Conservation (phyloP, 2,797 vertebrate genomes). For the Florisuga fusca region DNA sequence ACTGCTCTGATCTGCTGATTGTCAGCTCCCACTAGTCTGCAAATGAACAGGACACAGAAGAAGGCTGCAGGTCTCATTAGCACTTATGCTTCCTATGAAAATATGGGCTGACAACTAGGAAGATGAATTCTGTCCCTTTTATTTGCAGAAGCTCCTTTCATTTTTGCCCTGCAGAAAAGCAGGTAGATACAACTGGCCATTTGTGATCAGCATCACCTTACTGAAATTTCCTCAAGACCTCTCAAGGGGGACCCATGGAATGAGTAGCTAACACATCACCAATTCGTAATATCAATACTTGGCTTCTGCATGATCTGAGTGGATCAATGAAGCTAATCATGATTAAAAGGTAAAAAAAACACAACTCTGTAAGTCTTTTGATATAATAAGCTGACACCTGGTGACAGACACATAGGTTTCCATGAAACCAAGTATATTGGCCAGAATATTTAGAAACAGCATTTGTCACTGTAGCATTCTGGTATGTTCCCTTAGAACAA, state of each 20-base stretch:
- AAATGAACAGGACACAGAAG: neutral
- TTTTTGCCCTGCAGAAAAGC: neutral
- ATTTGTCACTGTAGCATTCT: neutral
- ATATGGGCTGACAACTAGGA: neutral
- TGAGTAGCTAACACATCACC: neutral
- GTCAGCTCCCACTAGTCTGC: neutral
- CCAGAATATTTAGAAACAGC: neutral
- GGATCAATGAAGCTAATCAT: neutral
- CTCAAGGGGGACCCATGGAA: neutral
- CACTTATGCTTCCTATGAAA: neutral
- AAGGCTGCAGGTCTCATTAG: rapidly evolving
- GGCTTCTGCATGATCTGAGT: neutral
- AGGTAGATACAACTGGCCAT: neutral
- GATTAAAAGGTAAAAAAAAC: neutral
- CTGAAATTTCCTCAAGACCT: neutral
- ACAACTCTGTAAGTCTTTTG: neutral
- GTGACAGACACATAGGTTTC: neutral
- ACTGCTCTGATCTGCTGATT: neutral
- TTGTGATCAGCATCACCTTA: neutral
- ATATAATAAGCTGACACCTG: neutral
- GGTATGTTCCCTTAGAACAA: neutral
- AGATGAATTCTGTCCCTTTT: neutral
- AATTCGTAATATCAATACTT: neutral
- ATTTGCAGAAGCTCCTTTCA: neutral
- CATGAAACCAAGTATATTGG: neutral